A percentile compares a stretch with the other conserved stretches of the same genome.
phyloP scores from a whole-genome alignment of 2,113 vertebrate species.

The Gobiocypris rarus region DNA sequence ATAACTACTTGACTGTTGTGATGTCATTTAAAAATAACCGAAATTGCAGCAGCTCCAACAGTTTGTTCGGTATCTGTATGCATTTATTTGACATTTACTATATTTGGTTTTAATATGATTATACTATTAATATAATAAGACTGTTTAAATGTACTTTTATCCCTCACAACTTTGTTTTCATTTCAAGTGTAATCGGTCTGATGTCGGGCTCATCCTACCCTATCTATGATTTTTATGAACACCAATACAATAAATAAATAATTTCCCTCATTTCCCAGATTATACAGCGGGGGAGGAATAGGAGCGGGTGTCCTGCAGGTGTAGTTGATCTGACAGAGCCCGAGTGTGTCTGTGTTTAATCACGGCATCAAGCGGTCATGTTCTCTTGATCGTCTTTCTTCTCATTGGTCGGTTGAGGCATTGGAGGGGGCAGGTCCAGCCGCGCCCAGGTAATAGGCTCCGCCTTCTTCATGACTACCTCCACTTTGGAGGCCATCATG shows the following conservation, averaged over 20 bases:
- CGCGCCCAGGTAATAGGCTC: constrained; percentile 91
- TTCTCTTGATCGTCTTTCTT: constrained; percentile 63
- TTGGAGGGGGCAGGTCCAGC: constrained; percentile 84
- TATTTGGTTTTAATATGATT: background rate
- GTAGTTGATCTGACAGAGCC: background rate
- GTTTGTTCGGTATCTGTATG: background rate
- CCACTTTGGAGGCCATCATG: constrained; percentile 93
- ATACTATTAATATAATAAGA: no score
- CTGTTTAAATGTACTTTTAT: no score
- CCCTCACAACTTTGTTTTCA: no score
- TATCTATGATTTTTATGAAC: background rate
- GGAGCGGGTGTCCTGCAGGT: background rate
- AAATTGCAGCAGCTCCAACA: background rate
- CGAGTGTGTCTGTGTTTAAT: background rate
- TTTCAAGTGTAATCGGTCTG: no score
- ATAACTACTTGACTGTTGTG: no score
- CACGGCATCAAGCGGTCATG: background rate
- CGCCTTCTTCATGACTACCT: constrained; percentile 90
- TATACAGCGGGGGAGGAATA: background rate
- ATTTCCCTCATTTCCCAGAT: background rate
- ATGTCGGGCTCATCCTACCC: background rate
- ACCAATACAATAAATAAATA: background rate
- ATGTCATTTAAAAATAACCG: background rate
- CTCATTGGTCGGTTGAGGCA: constrained; percentile 56
- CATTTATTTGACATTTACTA: background rate